Conservation (phyloP, 2,888 invertebrate genomes). For the Cepaea hortensis region DNA sequence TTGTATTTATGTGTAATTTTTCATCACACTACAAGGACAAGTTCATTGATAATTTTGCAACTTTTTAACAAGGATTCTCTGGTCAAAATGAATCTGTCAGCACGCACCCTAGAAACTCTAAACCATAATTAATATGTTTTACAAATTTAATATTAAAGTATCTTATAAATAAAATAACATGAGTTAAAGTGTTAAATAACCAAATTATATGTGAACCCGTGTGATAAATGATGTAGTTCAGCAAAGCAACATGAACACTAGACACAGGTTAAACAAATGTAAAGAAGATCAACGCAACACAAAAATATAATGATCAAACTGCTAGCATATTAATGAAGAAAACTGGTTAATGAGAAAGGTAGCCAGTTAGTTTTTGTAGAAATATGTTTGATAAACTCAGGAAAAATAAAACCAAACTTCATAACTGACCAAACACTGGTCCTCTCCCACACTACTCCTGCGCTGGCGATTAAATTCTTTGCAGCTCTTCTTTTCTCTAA, state of each 20-base stretch:
- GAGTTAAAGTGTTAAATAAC: background rate
- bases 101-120: no score
- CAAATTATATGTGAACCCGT: background rate
- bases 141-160: no score
- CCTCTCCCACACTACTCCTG: conserved; percentile 72
- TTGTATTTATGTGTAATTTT: no score
- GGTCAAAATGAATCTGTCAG: no score
- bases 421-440: conserved; percentile 57
- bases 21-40: no score
- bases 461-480: conserved; percentile 78
- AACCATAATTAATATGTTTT: no score
- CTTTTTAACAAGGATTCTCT: no score
- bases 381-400: background rate
- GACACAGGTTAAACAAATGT: background rate
- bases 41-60: no score
- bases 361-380: background rate
- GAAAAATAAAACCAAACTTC: background rate
- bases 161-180: no score
- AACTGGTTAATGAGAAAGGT: background rate
- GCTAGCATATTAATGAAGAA: background rate
- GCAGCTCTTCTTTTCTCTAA: conserved; percentile 69
- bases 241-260: background rate
- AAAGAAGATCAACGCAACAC: background rate
- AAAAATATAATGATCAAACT: background rate
- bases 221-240: background rate